Conservation (phyloP, 1,140 invertebrate genomes). For the Megathymus violae region DNA sequence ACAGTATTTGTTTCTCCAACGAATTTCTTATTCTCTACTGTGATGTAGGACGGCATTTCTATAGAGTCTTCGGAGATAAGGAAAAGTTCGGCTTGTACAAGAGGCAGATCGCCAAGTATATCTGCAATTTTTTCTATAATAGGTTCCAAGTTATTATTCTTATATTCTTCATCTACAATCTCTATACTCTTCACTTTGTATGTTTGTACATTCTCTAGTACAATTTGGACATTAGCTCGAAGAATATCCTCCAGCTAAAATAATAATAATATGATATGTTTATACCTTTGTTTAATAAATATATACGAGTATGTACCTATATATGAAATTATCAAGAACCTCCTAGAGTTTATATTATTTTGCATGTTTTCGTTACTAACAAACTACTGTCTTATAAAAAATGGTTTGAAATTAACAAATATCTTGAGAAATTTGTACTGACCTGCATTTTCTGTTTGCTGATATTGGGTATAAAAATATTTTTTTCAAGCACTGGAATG, state of each 20-base stretch:
- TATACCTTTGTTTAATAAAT: no score
- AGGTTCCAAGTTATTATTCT: conserved; percentile 68
- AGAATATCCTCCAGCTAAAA: conserved; percentile 80
- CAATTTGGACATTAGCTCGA: conserved; percentile 87
- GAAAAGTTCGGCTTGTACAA: conserved; percentile 85
- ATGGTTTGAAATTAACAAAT: no score
- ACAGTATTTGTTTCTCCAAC: conserved; percentile 83
- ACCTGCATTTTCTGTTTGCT: conserved; percentile 67
- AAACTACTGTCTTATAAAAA: no score
- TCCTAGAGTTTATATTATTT: no score
- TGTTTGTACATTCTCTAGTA: conserved; percentile 89
- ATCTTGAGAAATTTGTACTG: conserved; percentile 29
- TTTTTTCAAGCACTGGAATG: conserved; percentile 89
- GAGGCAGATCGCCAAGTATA: conserved; percentile 85
- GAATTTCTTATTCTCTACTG: conserved; percentile 86
- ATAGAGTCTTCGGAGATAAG: conserved; percentile 74
- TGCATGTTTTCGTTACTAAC: no score
- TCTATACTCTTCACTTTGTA: conserved; percentile 91
- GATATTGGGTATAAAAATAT: conserved; percentile 90
- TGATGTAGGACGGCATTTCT: conserved; percentile 81
- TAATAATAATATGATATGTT: no score
- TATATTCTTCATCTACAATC: conserved; percentile 83
- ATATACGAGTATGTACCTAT: no score
- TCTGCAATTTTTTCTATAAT: conserved; percentile 84
- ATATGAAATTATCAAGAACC: no score